A percentile compares a stretch with the other conserved stretches of the same genome.
Conservation (phyloP, 2,888 invertebrate species). For the Orchesella flavescens region DNA sequence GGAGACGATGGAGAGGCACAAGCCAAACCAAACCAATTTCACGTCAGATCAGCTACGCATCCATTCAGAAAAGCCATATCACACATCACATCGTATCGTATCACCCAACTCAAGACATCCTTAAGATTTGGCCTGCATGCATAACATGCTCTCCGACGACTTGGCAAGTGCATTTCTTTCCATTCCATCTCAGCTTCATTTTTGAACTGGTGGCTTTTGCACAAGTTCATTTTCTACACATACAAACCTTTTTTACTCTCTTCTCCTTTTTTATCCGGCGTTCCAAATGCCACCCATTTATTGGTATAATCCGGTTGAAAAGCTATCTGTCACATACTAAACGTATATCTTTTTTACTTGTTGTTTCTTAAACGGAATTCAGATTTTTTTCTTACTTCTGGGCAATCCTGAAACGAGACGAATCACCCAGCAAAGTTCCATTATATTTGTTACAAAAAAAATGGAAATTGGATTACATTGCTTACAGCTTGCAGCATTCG, state of each 20-base stretch:
- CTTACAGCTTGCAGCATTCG: too few species aligned
- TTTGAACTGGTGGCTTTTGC: too few species aligned
- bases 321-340: not conserved
- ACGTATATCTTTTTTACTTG: not conserved
- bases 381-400: too few species aligned
- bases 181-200: too few species aligned
- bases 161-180: not conserved
- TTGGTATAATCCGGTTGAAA: not conserved
- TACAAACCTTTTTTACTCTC: too few species aligned
- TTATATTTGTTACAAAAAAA: too few species aligned
- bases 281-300: not conserved
- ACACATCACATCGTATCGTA: constrained; percentile 31
- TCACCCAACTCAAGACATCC: constrained; percentile 2
- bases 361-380: not conserved
- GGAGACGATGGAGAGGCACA: constrained; percentile 21
- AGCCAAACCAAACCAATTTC: constrained; percentile 55
- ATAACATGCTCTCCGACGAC: not conserved
- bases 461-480: too few species aligned
- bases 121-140: too few species aligned
- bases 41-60: constrained; percentile 55
- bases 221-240: too few species aligned
- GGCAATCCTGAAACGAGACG: too few species aligned
- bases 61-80: constrained; percentile 55
- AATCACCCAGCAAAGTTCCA: too few species aligned
- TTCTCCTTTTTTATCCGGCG: too few species aligned